Base-by-base conservation (phyloP, 2,113 vertebrate species). In the Spizaetus ornatus region DNA sequence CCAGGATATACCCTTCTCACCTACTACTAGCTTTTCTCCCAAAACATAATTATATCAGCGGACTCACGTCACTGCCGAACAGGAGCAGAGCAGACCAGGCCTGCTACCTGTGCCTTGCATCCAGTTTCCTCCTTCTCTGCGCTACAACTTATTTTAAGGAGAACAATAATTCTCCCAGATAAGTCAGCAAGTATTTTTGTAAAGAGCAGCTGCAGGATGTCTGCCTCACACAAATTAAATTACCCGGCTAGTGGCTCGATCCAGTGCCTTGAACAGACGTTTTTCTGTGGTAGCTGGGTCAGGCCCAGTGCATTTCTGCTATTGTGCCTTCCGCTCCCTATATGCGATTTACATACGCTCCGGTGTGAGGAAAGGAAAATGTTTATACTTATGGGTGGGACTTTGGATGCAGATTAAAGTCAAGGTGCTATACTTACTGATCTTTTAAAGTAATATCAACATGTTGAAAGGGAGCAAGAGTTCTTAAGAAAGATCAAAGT, bases 101-200 rank as follows among this genome's bases (percentile, higher is more conserved):
- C 73, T 71, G 73, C 55, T 43, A 96, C 94, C 94, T 95, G 79
- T 17, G 52, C 40, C 34, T 81, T 69, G 82, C 27, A 78, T 42
- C 55, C 42, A 63, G 58, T 31, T 82, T 43, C 81, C 47, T 73
- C 66, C 58, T 73, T 38, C 80, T 56, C 72, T 58, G 3, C 66
- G 17, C 23, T 58, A 9, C 67, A 47, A 69, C 72, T 82, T 86
- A 80, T 66, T 94, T 94, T 91, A 94, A 87, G 0, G 0, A 90
- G 95, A 92, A 93, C 81, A 81, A 31, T 86, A 84, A 95, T 93
- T 95, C 78, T 50, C 74, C 62, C 79, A 82, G 85, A 82, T 80
- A 97, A 95, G 87, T 94, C 92, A 69, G 96, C 94, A 96, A 95
- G 97, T 91, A 96, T 97, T 96, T 96, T 94, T 36, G 18, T 67